phyloP scores from a whole-genome alignment of 1,140 invertebrate genomes.

The Rhagoletis zephyria region DNA sequence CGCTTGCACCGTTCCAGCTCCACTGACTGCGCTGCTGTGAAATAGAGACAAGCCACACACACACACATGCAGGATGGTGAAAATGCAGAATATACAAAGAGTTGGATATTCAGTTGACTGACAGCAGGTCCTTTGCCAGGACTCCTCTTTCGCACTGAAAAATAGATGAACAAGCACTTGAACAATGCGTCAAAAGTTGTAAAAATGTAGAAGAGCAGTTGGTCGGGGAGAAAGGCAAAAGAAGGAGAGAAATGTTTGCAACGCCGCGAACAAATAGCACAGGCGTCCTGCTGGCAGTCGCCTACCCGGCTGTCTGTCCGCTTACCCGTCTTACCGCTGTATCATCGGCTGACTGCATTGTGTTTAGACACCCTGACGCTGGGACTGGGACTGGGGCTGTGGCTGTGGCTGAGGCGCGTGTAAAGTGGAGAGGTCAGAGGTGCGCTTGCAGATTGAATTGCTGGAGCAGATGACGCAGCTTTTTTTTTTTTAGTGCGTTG shows the following conservation, averaged over 20 bases:
- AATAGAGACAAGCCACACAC: neutral
- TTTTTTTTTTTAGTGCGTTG: neutral
- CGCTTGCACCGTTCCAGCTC: neutral
- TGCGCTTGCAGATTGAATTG: neutral
- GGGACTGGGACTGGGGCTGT: too few species aligned
- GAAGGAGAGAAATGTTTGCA: neutral
- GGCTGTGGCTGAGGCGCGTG: too few species aligned
- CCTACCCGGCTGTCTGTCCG: neutral
- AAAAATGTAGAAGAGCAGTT: neutral
- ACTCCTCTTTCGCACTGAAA: neutral
- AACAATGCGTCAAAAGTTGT: slow-evolving; percentile 26
- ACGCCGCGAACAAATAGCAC: neutral
- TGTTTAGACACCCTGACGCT: slow-evolving; percentile 5
- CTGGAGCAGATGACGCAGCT: neutral
- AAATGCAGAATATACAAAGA: neutral
- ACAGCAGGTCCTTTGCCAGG: slow-evolving; percentile 36
- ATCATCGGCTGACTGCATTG: too few species aligned
- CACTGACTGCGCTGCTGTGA: neutral
- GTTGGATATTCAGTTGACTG: slow-evolving; percentile 19
- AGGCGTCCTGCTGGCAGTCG: neutral
- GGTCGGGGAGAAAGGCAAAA: neutral
- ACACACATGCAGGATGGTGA: neutral
- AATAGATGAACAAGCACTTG: neutral
- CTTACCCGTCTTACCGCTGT: too few species aligned
- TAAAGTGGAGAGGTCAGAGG: neutral